These are phyloP conservation scores for Paramormyrops kingsleyae DNA, from an alignment of 2,113 vertebrate genomes.

Conservation along the genomic window DNA sequence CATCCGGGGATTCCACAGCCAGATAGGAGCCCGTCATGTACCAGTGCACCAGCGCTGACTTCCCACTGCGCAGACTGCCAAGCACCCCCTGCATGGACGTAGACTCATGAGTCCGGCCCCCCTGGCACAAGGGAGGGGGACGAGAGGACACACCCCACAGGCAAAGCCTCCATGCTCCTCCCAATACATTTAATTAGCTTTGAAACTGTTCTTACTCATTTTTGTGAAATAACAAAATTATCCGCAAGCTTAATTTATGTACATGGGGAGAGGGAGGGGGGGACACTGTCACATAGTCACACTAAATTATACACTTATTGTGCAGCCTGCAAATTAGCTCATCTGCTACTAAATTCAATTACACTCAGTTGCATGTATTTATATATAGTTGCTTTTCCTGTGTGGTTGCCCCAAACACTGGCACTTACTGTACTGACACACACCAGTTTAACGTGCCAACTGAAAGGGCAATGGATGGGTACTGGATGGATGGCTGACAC, in stretches of 20 bases:
- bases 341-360: neutral
- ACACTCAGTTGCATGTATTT: neutral
- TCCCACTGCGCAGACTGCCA: slow-evolving; percentile 79
- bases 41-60: slow-evolving; percentile 82
- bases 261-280: neutral
- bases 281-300: neutral
- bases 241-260: neutral
- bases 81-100: slow-evolving; percentile 70
- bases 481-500: neutral
- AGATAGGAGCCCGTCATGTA: slow-evolving; percentile 88
- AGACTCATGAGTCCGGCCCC: slow-evolving; percentile 6
- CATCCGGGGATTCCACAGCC: slow-evolving; percentile 75
- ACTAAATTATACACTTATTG: neutral
- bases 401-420: neutral
- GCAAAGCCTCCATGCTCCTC: neutral
- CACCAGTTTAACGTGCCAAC: neutral
- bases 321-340: neutral
- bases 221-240: neutral
- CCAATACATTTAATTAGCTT: neutral
- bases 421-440: neutral
- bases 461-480: neutral
- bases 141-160: neutral
- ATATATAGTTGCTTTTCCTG: neutral
- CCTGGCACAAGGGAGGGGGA: neutral
- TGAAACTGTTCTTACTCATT: neutral